Evolutionary conservation across 2,797 vertebrate species (phyloP).

Genomic region (Oreortyx pictus): DNA sequence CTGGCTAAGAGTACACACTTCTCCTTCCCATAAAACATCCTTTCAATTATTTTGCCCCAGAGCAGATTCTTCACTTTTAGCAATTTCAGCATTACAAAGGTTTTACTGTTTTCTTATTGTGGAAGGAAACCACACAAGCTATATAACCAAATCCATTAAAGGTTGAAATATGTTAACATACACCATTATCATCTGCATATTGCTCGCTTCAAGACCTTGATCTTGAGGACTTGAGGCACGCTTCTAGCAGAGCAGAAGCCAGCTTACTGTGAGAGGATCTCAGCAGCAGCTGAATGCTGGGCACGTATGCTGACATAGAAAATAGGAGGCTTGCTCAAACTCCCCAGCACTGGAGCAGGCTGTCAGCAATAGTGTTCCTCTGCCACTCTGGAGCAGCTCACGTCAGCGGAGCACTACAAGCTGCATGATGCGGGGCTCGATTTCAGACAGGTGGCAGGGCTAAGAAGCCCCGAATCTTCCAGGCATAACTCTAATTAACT

Average conservation of each 20-base stretch:
- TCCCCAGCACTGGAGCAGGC: not conserved
- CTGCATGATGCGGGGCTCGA: not conserved
- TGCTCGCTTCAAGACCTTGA: not conserved
- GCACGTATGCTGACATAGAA: rapidly evolving
- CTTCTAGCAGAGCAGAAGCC: not conserved
- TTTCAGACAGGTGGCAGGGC: not conserved
- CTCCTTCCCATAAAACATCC: not conserved
- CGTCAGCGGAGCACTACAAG: not conserved
- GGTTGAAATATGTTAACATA: too few relatives aligned
- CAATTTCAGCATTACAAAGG: not conserved
- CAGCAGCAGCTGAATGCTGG: not conserved
- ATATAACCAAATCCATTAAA: not conserved
- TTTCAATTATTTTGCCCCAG: not conserved
- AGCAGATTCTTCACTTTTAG: not conserved
- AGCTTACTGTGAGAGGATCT: not conserved
- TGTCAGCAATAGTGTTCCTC: not conserved
- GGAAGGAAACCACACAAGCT: not conserved
- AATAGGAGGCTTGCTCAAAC: not conserved
- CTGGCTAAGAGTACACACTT: not conserved
- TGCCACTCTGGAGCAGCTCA: not conserved
- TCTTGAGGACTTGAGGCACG: not conserved
- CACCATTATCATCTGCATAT: not conserved
- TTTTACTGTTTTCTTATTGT: rapidly evolving
- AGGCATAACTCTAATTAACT: not conserved
- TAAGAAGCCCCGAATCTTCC: not conserved